A percentile compares a stretch with the other conserved stretches of the same genome.
Evolutionary conservation across 2,113 vertebrate species (phyloP).

Genomic region (Pyrgilauda ruficollis): DNA sequence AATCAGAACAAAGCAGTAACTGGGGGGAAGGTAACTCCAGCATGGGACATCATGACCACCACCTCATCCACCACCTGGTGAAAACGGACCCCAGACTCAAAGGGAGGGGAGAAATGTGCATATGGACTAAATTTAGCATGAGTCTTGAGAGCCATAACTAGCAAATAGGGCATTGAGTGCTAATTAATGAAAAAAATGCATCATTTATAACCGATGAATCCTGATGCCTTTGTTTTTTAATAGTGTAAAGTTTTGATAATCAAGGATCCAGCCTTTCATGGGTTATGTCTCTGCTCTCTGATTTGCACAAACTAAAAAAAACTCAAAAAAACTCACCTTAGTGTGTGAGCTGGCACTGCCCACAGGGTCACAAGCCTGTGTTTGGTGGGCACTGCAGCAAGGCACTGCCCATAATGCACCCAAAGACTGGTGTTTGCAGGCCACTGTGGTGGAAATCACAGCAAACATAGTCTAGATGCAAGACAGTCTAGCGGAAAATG

Average conservation of each 20-base stretch:
- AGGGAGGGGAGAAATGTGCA: background rate
- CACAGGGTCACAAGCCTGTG: rapidly evolving
- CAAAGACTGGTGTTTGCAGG: background rate
- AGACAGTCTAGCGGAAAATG: background rate
- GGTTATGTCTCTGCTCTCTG: background rate
- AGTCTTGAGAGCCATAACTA: background rate
- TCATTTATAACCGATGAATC: background rate
- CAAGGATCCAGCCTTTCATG: background rate
- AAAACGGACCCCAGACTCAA: background rate
- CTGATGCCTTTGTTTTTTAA: background rate
- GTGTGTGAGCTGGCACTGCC: background rate
- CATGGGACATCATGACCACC: no score
- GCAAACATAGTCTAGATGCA: background rate
- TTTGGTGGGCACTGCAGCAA: background rate
- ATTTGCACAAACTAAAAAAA: background rate
- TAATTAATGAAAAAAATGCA: background rate
- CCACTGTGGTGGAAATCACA: background rate
- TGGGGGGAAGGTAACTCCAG: background rate
- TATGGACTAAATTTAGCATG: background rate
- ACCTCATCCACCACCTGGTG: background rate
- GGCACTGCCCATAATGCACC: background rate
- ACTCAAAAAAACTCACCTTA: background rate
- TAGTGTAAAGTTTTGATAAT: background rate
- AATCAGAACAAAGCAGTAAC: background rate
- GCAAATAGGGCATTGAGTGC: background rate